A percentile compares a stretch with the other conserved stretches of the same genome.
phyloP scores from a whole-genome alignment of 2,888 invertebrate genomes.

The Drosophila mercatorum region DNA sequence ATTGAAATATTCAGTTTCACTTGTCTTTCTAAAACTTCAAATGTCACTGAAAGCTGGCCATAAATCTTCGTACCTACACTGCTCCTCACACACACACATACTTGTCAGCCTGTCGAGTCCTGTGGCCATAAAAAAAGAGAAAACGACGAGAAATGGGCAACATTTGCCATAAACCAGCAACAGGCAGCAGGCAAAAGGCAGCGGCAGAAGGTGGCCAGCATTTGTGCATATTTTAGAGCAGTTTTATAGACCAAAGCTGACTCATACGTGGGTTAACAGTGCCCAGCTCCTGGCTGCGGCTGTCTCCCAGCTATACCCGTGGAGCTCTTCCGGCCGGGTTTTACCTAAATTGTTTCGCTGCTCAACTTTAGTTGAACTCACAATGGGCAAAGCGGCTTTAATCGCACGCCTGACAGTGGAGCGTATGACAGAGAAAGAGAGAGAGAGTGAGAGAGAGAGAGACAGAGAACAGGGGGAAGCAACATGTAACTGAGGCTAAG shows the following conservation, averaged over 20 bases:
- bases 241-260: constrained; percentile 50
- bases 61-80: constrained; percentile 56
- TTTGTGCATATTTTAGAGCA: constrained; percentile 57
- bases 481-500: constrained; percentile 40
- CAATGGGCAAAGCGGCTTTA: constrained; percentile 73
- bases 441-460: neutral
- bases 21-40: constrained; percentile 60
- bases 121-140: constrained; percentile 39
- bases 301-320: neutral
- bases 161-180: constrained; percentile 65
- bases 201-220: constrained; percentile 18
- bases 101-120: constrained; percentile 41
- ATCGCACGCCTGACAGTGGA: constrained; percentile 38
- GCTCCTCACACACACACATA: neutral
- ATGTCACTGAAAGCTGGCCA: constrained; percentile 49
- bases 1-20: neutral
- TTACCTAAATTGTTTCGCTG: constrained; percentile 61
- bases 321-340: constrained; percentile 8
- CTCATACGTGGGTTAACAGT: constrained; percentile 26
- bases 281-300: neutral
- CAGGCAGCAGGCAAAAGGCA: constrained; percentile 21
- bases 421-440: neutral
- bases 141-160: constrained; percentile 41
- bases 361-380: constrained; percentile 62
- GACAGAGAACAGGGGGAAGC: neutral